Evolutionary conservation across 2,888 invertebrate species (phyloP), one percentile per base, ranked within the genome.

Genomic region (Auanema sp.): DNA sequence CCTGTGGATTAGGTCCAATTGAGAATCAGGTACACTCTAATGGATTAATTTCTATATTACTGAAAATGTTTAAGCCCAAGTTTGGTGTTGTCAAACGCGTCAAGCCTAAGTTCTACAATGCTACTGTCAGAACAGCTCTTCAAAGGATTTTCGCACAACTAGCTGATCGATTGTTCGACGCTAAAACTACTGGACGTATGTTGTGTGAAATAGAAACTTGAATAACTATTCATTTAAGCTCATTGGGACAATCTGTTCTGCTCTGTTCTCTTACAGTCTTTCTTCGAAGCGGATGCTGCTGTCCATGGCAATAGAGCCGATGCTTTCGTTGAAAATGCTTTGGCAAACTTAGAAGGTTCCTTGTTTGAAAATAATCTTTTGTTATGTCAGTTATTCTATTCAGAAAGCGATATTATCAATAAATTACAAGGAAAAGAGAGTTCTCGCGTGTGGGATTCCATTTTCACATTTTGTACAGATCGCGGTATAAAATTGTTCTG

Each of bases 381-480:
- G 57, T 18, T 57, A 5, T 21, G 1, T 16, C 24, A 10, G 11
- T 16, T n/a, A 10, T 3, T n/a, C n/a, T 12, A 21, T 42, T 18
- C 21, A 44, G 60, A 24, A 16, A 47, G 41, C 47, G 40, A 25
- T 11, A 42, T 66, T n/a, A n/a, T 65, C 18, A 23, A 43, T 11
- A 54, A 53, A 0, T 68, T 64, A 64, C 47, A 65, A 12, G 71
- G 68, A 5, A 56, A 60, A 23, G 64, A 65, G 40, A 64, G 68
- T 4, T 75, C 75, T 1, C 58, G 76, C 40, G 52, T 76, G 5
- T 76, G 76, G 76, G 76, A 76, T 43, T 16, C n/a, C 4, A 56
- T 56, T 2, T 24, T 62, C 11, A 25, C 21, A 14, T 50, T 50
- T 8, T 62, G 62, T 50, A 41, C 62, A 5, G 62, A 62, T 16